phyloP scores from a whole-genome alignment of 2,888 invertebrate genomes.

The Scaptomyza parva region DNA sequence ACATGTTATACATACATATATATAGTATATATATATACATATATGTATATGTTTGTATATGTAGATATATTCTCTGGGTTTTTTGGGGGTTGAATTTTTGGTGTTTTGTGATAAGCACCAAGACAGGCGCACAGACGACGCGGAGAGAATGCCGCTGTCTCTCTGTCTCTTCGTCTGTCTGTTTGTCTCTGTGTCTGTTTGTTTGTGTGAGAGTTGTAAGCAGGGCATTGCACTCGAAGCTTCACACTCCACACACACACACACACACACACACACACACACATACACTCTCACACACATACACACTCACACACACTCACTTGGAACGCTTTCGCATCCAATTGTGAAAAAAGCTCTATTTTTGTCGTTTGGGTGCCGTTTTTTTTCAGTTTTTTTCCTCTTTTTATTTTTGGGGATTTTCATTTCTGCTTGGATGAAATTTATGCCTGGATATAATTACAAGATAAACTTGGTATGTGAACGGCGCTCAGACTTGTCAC shows the following conservation, averaged over 20 bases:
- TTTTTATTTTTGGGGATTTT: slow-evolving; percentile 1
- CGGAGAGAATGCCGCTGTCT: slow-evolving; percentile 44
- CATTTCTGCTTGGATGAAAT: slow-evolving; percentile 15
- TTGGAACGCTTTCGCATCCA: slow-evolving; percentile 38
- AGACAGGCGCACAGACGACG: slow-evolving; percentile 74
- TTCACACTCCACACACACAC: slow-evolving; percentile 29
- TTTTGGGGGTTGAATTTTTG: slow-evolving; percentile 76
- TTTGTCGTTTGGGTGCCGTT: slow-evolving; percentile 13
- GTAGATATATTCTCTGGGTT: slow-evolving; percentile 1
- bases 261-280: not conserved
- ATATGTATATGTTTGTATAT: slow-evolving; percentile 9
- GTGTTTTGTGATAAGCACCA: slow-evolving; percentile 70
- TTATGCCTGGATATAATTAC: slow-evolving; percentile 66
- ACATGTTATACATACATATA: slow-evolving; percentile 4
- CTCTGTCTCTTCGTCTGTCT: slow-evolving; percentile 14
- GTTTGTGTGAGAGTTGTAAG: slow-evolving; percentile 59
- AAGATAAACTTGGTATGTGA: slow-evolving; percentile 67
- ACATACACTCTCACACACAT: slow-evolving; percentile 21
- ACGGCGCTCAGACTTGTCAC: slow-evolving; percentile 65
- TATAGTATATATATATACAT: not conserved
- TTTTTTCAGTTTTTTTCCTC: not conserved
- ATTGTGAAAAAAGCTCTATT: slow-evolving; percentile 44
- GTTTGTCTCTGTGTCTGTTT: slow-evolving; percentile 11
- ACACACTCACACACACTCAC: not conserved
- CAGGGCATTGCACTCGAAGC: slow-evolving; percentile 78